Evolutionary conservation across 2,113 vertebrate species (phyloP).

Genomic region (Notothenia rossii): DNA sequence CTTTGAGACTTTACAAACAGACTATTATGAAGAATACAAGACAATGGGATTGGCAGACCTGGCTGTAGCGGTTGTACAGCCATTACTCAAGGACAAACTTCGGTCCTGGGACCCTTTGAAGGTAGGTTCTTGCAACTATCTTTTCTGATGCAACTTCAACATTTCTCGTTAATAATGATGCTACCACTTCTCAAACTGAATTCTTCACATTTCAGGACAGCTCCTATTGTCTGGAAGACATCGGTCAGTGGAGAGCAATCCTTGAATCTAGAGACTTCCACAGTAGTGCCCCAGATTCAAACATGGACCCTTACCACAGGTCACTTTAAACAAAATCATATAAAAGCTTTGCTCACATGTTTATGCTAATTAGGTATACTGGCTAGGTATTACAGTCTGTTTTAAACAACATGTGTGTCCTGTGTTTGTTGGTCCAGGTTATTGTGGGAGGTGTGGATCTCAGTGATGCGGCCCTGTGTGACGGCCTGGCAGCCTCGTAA

Average conservation of each 20-base stretch:
- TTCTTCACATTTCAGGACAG: slow-evolving; percentile 86
- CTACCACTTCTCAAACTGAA: background rate
- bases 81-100: slow-evolving; percentile 93
- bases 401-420: background rate
- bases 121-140: slow-evolving; percentile 71
- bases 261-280: slow-evolving; percentile 91
- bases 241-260: slow-evolving; percentile 94
- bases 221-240: slow-evolving; percentile 89
- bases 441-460: slow-evolving; percentile 97
- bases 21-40: slow-evolving; percentile 95
- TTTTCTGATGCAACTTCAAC: background rate
- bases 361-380: background rate
- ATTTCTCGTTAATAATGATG: background rate
- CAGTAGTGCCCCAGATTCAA: slow-evolving; percentile 88
- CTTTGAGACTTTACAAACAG: slow-evolving; percentile 93
- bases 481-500: slow-evolving; percentile 92
- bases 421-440: slow-evolving; percentile 80
- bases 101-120: slow-evolving; percentile 94
- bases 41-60: slow-evolving; percentile 92
- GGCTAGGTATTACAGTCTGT: background rate
- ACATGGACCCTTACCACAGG: slow-evolving; percentile 97
- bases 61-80: slow-evolving; percentile 93
- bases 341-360: background rate
- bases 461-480: slow-evolving; percentile 89
- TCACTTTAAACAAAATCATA: slow-evolving; percentile 38